These are phyloP conservation scores for Huso huso DNA, from an alignment of 2,797 vertebrate species.

Conservation along the genomic window DNA sequence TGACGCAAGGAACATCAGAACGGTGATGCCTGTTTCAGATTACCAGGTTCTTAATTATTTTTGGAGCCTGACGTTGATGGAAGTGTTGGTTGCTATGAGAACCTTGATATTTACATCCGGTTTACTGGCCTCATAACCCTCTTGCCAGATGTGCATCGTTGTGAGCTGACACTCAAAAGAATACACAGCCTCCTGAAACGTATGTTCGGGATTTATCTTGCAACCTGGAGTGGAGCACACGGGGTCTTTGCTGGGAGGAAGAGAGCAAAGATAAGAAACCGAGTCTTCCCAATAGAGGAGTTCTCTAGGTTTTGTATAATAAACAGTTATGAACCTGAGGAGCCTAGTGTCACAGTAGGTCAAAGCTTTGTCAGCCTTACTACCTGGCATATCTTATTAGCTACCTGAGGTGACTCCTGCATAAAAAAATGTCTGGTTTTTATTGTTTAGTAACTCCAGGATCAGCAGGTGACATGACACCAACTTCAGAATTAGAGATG, in stretches of 20 bases:
- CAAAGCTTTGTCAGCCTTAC: background rate
- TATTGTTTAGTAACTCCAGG: too few species aligned
- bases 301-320: background rate
- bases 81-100: slow-evolving; percentile 12
- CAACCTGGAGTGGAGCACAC: background rate
- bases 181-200: slow-evolving; percentile 4
- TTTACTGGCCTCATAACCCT: slow-evolving; percentile 16
- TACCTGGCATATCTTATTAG: too few species aligned
- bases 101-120: slow-evolving; percentile 14
- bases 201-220: background rate
- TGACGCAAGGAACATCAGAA: background rate
- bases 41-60: slow-evolving; percentile 6
- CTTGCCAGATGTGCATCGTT: background rate
- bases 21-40: background rate
- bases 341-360: background rate
- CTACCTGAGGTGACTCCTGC: too few species aligned
- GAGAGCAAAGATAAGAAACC: too few species aligned
- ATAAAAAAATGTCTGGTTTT: too few species aligned
- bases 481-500: too few species aligned
- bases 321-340: background rate
- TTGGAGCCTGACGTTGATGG: background rate
- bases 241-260: too few species aligned
- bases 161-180: slow-evolving; percentile 7
- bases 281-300: too few species aligned
- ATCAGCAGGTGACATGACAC: too few species aligned